Percentiles rank a stretch among this genome's conserved stretches.
Evolutionary conservation across 2,888 invertebrate species (phyloP).

Genomic region (Pseudococcus jackbeardsleyi): DNA sequence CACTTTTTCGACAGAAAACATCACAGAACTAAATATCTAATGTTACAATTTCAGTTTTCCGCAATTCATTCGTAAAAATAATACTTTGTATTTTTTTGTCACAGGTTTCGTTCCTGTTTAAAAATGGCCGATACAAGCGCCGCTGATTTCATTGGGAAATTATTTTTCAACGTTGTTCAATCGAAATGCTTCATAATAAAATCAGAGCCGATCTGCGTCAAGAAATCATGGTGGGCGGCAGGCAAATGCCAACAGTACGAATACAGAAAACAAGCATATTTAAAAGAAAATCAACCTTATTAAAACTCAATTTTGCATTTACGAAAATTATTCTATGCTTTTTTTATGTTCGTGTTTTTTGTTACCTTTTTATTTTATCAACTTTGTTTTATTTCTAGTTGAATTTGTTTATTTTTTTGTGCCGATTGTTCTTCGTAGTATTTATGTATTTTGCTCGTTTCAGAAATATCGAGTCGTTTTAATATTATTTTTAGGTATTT

Average conservation of each 20-base stretch:
- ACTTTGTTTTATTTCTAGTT: constrained; percentile 31
- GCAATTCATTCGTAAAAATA: constrained; percentile 1
- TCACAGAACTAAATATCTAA: constrained; percentile 5
- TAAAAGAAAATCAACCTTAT: constrained; percentile 66
- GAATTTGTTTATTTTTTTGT: constrained; percentile 44
- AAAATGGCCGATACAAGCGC: constrained; percentile 88
- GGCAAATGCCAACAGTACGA: constrained; percentile 80
- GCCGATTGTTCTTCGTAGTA: constrained; percentile 13
- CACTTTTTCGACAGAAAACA: constrained; percentile 5
- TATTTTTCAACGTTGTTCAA: constrained; percentile 96
- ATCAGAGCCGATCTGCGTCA: constrained; percentile 81
- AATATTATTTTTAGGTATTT: constrained; percentile 38
- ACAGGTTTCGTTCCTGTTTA: constrained; percentile 92
- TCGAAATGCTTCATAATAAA: constrained; percentile 92
- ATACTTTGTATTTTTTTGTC: constrained; percentile 69
- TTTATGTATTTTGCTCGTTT: background rate
- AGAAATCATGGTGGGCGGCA: constrained; percentile 80
- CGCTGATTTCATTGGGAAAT: constrained; percentile 89
- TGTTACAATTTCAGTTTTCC: background rate
- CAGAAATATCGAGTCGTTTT: background rate
- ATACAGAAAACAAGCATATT: constrained; percentile 65
- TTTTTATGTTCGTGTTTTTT: constrained; percentile 38
- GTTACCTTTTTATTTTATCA: constrained; percentile 50
- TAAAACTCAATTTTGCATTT: constrained; percentile 59
- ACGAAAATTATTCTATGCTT: constrained; percentile 25